These are phyloP conservation scores for Tetrax tetrax DNA, from an alignment of 2,113 vertebrate genomes.

Conservation along the genomic window DNA sequence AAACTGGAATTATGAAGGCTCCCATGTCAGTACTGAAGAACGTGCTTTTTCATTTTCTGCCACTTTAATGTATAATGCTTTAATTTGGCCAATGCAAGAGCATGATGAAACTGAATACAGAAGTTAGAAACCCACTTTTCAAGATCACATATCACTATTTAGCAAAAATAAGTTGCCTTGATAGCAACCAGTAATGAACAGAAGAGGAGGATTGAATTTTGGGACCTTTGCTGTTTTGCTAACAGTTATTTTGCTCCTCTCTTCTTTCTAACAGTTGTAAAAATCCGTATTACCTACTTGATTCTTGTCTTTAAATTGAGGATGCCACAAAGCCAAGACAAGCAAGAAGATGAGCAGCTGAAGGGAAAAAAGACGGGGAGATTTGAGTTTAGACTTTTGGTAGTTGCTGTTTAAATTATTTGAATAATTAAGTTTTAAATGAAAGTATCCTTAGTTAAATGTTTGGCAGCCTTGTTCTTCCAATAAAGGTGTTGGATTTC, in stretches of 20 bases:
- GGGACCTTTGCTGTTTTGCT: neutral
- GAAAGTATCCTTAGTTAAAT: neutral
- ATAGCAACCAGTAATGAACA: neutral
- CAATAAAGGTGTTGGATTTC: neutral
- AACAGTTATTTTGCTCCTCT: neutral
- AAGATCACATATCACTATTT: rapidly evolving
- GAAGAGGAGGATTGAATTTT: neutral
- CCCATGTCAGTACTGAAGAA: neutral
- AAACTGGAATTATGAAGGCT: neutral
- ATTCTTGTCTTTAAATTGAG: neutral
- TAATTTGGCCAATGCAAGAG: neutral
- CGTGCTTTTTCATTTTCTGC: neutral
- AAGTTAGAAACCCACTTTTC: neutral
- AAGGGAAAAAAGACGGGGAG: neutral
- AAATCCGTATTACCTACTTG: neutral
- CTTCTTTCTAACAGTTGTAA: neutral
- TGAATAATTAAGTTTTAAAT: neutral
- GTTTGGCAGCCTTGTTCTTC: neutral
- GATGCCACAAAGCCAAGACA: neutral
- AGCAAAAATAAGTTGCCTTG: neutral
- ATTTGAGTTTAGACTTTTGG: neutral
- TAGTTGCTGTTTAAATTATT: neutral
- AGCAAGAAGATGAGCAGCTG: neutral
- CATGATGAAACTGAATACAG: neutral
- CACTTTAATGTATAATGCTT: neutral